Evolutionary conservation across 2,888 invertebrate species (phyloP).

Genomic region (Pseudeuparius sepicola): DNA sequence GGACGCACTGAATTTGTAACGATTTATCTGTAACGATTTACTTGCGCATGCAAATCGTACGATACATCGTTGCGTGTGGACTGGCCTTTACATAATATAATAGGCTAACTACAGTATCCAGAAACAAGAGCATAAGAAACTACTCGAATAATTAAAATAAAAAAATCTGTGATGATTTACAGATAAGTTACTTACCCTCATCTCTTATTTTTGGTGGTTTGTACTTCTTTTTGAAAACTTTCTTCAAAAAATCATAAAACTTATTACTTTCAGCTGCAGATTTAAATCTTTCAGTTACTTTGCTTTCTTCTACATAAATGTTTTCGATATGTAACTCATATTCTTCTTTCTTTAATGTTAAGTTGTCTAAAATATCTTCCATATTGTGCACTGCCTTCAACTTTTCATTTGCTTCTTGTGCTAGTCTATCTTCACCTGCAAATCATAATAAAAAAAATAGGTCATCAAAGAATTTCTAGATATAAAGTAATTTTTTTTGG

Average conservation of each 20-base stretch:
- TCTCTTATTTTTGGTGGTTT: slow-evolving; percentile 55
- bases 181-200: slow-evolving; percentile 41
- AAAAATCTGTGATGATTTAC: slow-evolving; percentile 1
- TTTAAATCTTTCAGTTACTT: slow-evolving; percentile 47
- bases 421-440: slow-evolving; percentile 56
- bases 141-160: too few relatives aligned
- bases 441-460: too few relatives aligned
- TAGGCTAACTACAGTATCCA: too few relatives aligned
- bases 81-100: too few relatives aligned
- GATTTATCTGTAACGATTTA: too few relatives aligned
- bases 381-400: slow-evolving; percentile 41
- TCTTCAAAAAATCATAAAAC: slow-evolving; percentile 65
- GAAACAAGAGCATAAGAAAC: slow-evolving; percentile 1
- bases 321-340: slow-evolving; percentile 39
- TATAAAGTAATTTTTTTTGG: too few relatives aligned
- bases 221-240: slow-evolving; percentile 77
- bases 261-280: slow-evolving; percentile 55
- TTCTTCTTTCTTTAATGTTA: slow-evolving; percentile 44
- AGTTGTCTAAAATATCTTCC: slow-evolving; percentile 40
- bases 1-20: too few relatives aligned
- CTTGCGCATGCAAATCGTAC: too few relatives aligned
- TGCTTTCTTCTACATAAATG: slow-evolving; percentile 40
- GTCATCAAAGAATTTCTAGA: too few relatives aligned
- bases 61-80: too few relatives aligned
- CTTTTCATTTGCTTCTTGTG: slow-evolving; percentile 36